A percentile compares a stretch with the other conserved stretches of the same genome.
Conservation (phyloP, 2,888 invertebrate genomes). For the Corythucha ciliata region DNA sequence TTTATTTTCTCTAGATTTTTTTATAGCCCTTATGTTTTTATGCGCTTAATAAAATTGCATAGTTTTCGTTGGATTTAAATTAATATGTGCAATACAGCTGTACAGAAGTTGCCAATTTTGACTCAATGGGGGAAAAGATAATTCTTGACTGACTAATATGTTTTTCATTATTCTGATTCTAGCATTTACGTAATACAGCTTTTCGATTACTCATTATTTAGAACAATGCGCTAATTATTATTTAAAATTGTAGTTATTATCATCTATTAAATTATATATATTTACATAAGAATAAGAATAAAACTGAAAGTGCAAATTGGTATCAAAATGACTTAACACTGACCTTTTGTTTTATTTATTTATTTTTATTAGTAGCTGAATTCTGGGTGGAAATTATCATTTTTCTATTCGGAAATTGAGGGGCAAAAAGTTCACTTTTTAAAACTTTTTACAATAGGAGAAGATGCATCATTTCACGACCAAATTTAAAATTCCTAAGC, state of each 20-base stretch:
- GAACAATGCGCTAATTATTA: slow-evolving; percentile 25
- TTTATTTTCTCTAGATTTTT: too few species aligned
- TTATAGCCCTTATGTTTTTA: too few species aligned
- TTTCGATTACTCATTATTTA: slow-evolving; percentile 22
- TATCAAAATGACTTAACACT: too few species aligned
- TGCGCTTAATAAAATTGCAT: too few species aligned
- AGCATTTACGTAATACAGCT: slow-evolving; percentile 18
- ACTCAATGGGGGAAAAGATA: slow-evolving; percentile 21
- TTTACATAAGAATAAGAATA: too few species aligned
- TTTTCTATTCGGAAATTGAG: too few species aligned
- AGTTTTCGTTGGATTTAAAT: too few species aligned
- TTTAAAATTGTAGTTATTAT: too few species aligned
- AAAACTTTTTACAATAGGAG: slow-evolving; percentile 29
- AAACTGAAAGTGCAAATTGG: too few species aligned
- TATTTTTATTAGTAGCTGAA: too few species aligned
- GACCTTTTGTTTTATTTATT: too few species aligned
- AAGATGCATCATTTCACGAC: slow-evolving; percentile 27
- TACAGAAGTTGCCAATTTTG: slow-evolving; percentile 22
- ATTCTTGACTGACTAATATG: slow-evolving; percentile 22
- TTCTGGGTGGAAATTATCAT: too few species aligned
- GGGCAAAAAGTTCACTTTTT: slow-evolving; percentile 25
- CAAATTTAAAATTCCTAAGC: slow-evolving; percentile 11
- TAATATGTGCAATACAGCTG: slow-evolving; percentile 25
- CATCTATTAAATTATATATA: slow-evolving; percentile 18
- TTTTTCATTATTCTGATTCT: slow-evolving; percentile 19